Percentiles rank a stretch among this genome's conserved stretches.
Evolutionary conservation across 1,140 invertebrate genomes (phyloP).

Genomic region (Drosophila leontia): DNA sequence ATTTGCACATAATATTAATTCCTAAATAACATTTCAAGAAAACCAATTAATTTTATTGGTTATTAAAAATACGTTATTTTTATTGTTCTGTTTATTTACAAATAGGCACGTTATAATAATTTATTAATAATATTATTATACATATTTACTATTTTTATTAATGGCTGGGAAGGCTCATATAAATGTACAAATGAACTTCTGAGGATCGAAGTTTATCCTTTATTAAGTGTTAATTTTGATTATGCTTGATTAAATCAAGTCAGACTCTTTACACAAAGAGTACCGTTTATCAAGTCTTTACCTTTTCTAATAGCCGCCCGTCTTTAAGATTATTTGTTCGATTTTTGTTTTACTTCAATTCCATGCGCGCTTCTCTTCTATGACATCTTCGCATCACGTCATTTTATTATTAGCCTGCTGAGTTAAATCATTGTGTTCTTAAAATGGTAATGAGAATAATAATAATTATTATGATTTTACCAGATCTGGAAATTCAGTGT

Average conservation of each 20-base stretch:
- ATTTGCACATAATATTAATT: not conserved
- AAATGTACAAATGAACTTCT: not conserved
- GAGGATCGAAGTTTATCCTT: not conserved
- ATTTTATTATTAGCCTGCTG: slow-evolving; percentile 22
- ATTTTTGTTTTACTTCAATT: not conserved
- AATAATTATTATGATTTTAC: not conserved
- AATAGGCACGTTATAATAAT: not conserved
- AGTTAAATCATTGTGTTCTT: slow-evolving; percentile 13
- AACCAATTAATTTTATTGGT: not conserved
- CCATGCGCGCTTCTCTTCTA: not conserved
- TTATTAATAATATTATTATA: slow-evolving; percentile 20
- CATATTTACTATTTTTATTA: slow-evolving; percentile 14
- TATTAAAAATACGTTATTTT: not conserved
- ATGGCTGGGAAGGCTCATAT: slow-evolving; percentile 4
- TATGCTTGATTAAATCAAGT: slow-evolving; percentile 1
- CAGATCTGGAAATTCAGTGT: not conserved
- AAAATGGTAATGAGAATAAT: not conserved
- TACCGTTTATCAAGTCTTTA: slow-evolving; percentile 5
- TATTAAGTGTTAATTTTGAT: slow-evolving; percentile 3
- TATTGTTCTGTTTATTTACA: not conserved
- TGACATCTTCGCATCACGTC: slow-evolving; percentile 36
- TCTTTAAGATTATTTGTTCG: slow-evolving; percentile 24
- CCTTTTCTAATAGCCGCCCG: not conserved
- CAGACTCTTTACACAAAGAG: not conserved
- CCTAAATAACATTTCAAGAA: slow-evolving; percentile 7